Percentiles rank a stretch among this genome's conserved stretches.
Evolutionary conservation across 2,888 invertebrate genomes (phyloP).

Genomic region (Bombylius discolor): DNA sequence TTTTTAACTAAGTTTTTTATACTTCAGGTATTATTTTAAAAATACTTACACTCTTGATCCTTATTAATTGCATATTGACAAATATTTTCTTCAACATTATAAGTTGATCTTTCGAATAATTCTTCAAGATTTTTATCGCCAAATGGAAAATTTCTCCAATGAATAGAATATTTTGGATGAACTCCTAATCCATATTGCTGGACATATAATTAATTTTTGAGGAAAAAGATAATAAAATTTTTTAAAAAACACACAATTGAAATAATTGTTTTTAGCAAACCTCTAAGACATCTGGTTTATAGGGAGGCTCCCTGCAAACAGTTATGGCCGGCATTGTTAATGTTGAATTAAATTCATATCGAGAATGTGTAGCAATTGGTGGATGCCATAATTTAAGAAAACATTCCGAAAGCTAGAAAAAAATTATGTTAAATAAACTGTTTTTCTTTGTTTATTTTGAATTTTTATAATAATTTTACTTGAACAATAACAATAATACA

Average conservation of each 20-base stretch:
- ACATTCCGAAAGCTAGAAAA: constrained; percentile 44
- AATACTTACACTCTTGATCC: constrained; percentile 33
- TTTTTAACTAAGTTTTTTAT: neutral
- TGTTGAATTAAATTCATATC: constrained; percentile 51
- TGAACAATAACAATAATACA: constrained; percentile 45
- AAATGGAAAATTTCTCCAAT: constrained; percentile 47
- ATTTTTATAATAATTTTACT: constrained; percentile 27
- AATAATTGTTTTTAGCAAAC: constrained; percentile 27
- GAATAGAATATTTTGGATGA: constrained; percentile 41
- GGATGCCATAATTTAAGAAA: constrained; percentile 45
- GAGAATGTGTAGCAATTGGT: constrained; percentile 54
- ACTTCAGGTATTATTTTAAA: neutral
- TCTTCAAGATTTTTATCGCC: constrained; percentile 40
- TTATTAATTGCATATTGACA: constrained; percentile 43
- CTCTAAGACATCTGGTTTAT: constrained; percentile 42
- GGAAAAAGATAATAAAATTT: constrained; percentile 38
- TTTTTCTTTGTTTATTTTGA: neutral
- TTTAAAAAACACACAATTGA: neutral
- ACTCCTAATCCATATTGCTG: constrained; percentile 10
- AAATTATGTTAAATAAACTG: constrained; percentile 1
- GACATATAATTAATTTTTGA: constrained; percentile 13
- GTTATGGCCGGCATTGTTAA: constrained; percentile 56
- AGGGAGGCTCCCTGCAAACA: constrained; percentile 52
- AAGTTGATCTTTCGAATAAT: constrained; percentile 49
- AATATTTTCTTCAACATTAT: constrained; percentile 42